Conservation (phyloP, 2,888 invertebrate genomes). For the Phyllotreta striolata region DNA sequence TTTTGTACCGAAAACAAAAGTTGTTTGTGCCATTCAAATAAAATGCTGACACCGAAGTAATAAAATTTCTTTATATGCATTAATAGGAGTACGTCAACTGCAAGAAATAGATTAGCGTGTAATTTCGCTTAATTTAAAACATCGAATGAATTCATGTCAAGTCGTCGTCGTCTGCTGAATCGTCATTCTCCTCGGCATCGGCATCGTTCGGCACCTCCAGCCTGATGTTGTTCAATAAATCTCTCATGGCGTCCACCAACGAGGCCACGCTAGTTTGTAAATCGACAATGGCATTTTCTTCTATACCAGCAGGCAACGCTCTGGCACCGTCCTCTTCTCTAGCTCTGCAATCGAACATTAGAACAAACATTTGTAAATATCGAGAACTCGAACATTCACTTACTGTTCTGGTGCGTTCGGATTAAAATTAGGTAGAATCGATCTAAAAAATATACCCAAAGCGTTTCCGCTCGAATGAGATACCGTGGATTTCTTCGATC, state of each 20-base stretch:
- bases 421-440: constrained; percentile 74
- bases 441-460: constrained; percentile 73
- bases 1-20: no score
- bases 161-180: constrained; percentile 64
- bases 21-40: no score
- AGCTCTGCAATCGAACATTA: constrained; percentile 40
- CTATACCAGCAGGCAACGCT: constrained; percentile 55
- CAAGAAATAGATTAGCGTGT: constrained; percentile 13
- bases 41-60: no score
- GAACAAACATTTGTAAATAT: neutral
- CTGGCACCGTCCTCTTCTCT: constrained; percentile 55
- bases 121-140: neutral
- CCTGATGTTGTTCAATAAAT: constrained; percentile 72
- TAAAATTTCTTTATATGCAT: no score
- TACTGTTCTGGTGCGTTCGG: constrained; percentile 51
- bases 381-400: constrained; percentile 34
- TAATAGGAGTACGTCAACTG: constrained; percentile 15
- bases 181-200: constrained; percentile 63
- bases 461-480: constrained; percentile 53
- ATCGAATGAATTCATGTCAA: constrained; percentile 43
- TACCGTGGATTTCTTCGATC: constrained; percentile 58
- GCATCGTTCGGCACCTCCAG: constrained; percentile 67
- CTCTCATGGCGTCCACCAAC: constrained; percentile 76
- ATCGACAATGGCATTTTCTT: constrained; percentile 59
- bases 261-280: constrained; percentile 71